Evolutionary conservation across 1,140 invertebrate genomes (phyloP).

Genomic region (Halesus radiatus): DNA sequence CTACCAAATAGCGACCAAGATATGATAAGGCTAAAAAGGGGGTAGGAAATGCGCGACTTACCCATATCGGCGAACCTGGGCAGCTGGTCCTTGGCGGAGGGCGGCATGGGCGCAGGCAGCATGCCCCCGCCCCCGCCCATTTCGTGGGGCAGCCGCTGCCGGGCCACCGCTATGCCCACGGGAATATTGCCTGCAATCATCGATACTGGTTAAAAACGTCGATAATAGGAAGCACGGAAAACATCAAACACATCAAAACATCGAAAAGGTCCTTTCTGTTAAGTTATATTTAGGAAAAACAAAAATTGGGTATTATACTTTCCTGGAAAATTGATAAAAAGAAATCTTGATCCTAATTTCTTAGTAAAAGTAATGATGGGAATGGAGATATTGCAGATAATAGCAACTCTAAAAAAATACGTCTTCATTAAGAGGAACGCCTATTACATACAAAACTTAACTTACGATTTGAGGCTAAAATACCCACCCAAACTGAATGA

Average conservation of each 20-base stretch:
- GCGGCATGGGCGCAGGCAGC: slow-evolving; percentile 63
- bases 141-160: slow-evolving; percentile 78
- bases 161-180: slow-evolving; percentile 88
- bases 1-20: neutral
- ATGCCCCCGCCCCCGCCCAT: slow-evolving; percentile 60
- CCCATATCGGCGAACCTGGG: slow-evolving; percentile 71
- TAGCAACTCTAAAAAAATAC: too few relatives aligned
- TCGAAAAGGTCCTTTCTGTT: neutral
- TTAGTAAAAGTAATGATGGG: too few relatives aligned
- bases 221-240: neutral
- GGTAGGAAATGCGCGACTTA: slow-evolving; percentile 64
- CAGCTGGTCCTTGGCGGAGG: slow-evolving; percentile 64
- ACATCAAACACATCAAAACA: neutral
- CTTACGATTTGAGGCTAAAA: too few relatives aligned
- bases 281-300: too few relatives aligned
- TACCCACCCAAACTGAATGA: too few relatives aligned
- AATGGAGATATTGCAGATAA: too few relatives aligned
- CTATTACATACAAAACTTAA: too few relatives aligned
- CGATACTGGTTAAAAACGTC: too few relatives aligned
- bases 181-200: slow-evolving; percentile 75
- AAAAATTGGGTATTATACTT: too few relatives aligned
- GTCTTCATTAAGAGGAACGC: too few relatives aligned
- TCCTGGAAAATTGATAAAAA: too few relatives aligned
- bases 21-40: neutral
- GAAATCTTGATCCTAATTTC: too few relatives aligned